Percentiles rank a stretch among this genome's conserved stretches.
Conservation (phyloP, 2,888 invertebrate species). For the Tubulanus polymorphus region DNA sequence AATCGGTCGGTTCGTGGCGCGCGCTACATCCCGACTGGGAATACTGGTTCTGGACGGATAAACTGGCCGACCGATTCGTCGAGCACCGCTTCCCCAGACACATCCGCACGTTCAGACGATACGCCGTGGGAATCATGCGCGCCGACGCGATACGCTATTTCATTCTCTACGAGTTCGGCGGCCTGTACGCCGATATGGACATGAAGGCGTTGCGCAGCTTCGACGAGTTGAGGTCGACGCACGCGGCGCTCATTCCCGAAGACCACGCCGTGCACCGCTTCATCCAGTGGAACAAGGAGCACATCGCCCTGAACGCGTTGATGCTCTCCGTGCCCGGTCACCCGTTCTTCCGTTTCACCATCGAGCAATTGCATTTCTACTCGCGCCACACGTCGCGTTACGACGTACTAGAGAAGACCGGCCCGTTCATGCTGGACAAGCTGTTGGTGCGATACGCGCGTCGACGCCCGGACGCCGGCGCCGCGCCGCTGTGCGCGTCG, state of each 20-base stretch:
- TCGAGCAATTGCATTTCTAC: slow-evolving; percentile 13
- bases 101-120: slow-evolving; percentile 12
- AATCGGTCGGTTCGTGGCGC: background rate
- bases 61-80: background rate
- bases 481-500: too few relatives aligned
- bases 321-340: slow-evolving; percentile 19
- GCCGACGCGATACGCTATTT: slow-evolving; percentile 24
- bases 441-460: too few relatives aligned
- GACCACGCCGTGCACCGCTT: slow-evolving; percentile 21
- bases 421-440: slow-evolving; percentile 2
- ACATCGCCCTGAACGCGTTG: slow-evolving; percentile 20
- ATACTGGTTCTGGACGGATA: slow-evolving; percentile 6
- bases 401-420: background rate
- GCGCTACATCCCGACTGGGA: slow-evolving; percentile 3
- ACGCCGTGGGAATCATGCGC: slow-evolving; percentile 14
- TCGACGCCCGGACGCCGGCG: too few relatives aligned
- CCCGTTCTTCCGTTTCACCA: slow-evolving; percentile 18
- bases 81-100: background rate
- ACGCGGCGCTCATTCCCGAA: slow-evolving; percentile 19
- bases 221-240: slow-evolving; percentile 16
- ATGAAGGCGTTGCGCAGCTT: slow-evolving; percentile 18
- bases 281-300: slow-evolving; percentile 13
- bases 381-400: background rate
- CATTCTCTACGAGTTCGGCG: slow-evolving; percentile 22
- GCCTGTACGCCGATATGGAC: slow-evolving; percentile 25